Evolutionary conservation across 92 coral and sea anemone genomes (phyloP).

Genomic region (Blastomussa wellsi): DNA sequence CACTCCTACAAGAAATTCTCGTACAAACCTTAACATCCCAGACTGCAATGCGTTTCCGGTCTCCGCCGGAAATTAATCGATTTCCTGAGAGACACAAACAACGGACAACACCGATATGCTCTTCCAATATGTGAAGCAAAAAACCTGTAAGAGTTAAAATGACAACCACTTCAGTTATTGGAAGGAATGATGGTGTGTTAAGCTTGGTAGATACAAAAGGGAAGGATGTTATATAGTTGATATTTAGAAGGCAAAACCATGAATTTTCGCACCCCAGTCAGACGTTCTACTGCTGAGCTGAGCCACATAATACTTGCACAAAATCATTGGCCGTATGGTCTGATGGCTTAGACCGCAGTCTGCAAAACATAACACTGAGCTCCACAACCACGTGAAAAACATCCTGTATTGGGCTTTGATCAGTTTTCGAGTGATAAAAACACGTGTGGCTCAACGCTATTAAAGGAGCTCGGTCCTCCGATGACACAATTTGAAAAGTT

Average conservation of each 20-base stretch:
- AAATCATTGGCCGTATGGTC: too few species aligned
- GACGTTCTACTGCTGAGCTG: not conserved
- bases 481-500: too few species aligned
- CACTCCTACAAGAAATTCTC: not conserved
- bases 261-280: not conserved
- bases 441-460: too few species aligned
- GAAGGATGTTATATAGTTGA: too few species aligned
- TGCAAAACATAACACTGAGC: too few species aligned
- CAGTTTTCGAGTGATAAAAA: too few species aligned
- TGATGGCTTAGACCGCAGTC: too few species aligned
- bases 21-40: slow-evolving; percentile 65
- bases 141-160: slow-evolving; percentile 33
- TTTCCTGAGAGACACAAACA: slow-evolving; percentile 56
- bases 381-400: too few species aligned
- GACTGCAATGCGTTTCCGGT: slow-evolving; percentile 68
- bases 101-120: slow-evolving; percentile 72
- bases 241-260: not conserved
- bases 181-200: not conserved
- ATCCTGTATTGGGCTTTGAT: too few species aligned
- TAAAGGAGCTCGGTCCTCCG: too few species aligned
- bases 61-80: slow-evolving; percentile 74
- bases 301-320: too few species aligned
- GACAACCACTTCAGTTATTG: not conserved
- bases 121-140: slow-evolving; percentile 53
- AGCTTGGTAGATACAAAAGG: not conserved